Conservation (phyloP, 2,113 vertebrate genomes). For the Chelonoidis abingdonii region DNA sequence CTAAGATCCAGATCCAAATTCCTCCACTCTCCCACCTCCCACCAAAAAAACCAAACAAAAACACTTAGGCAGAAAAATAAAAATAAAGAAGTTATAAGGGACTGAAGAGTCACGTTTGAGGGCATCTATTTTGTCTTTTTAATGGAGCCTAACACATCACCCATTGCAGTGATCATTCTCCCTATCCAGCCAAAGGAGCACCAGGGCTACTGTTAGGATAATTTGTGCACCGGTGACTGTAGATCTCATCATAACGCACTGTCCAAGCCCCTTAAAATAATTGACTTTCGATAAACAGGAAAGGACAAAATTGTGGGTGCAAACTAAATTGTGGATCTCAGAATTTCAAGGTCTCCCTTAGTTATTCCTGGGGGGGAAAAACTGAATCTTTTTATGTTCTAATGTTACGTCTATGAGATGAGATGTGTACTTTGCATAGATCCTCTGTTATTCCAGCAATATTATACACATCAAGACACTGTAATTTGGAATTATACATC, state of each 20-base stretch:
- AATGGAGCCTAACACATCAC: not conserved
- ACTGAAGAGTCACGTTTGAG: not conserved
- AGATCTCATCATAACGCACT: not conserved
- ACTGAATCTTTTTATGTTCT: not conserved
- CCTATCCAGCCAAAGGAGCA: not conserved
- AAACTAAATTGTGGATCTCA: not conserved
- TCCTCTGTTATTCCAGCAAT: not conserved
- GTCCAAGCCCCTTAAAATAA: not conserved
- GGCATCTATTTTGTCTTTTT: not conserved
- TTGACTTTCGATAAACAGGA: not conserved
- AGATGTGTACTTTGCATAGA: not conserved
- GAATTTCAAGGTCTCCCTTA: not conserved
- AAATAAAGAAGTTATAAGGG: not conserved
- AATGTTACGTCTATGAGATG: not conserved
- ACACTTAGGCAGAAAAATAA: not conserved
- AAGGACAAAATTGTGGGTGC: not conserved
- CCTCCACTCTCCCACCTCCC: not conserved
- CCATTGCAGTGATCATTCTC: too few relatives aligned
- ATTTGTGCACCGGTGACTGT: not conserved
- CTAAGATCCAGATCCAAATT: conserved; percentile 23
- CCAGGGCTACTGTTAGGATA: not conserved
- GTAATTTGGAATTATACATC: not conserved
- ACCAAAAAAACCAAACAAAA: not conserved
- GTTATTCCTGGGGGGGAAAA: not conserved
- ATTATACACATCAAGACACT: not conserved